Conservation (phyloP, 1,140 invertebrate genomes). For the Plodia interpunctella region DNA sequence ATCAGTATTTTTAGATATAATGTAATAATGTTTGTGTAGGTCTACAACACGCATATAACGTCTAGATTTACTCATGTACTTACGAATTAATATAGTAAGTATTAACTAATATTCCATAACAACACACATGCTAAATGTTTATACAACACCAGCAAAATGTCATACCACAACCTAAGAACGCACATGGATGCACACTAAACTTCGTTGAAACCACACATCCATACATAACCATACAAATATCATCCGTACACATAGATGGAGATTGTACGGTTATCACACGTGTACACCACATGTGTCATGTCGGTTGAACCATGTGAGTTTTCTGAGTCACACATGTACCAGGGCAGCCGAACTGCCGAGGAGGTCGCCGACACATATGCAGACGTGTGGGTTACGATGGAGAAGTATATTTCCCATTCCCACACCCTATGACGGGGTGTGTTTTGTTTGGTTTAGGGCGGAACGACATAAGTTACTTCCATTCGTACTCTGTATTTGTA, state of each 20-base stretch:
- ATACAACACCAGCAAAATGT: background rate
- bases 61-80: too few relatives aligned
- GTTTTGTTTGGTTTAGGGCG: too few relatives aligned
- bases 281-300: conserved; percentile 34
- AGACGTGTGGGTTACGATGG: conserved; percentile 18
- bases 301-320: conserved; percentile 61
- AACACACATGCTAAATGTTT: background rate
- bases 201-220: conserved; percentile 14
- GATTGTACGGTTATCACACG: conserved; percentile 17
- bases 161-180: background rate
- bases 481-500: too few relatives aligned
- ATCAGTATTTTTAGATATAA: too few relatives aligned
- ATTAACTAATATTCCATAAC: too few relatives aligned
- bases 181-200: conserved; percentile 1
- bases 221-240: conserved; percentile 16
- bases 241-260: conserved; percentile 13
- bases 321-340: conserved; percentile 62
- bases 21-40: too few relatives aligned
- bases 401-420: too few relatives aligned
- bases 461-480: too few relatives aligned
- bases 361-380: conserved; percentile 36
- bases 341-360: conserved; percentile 36
- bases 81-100: too few relatives aligned
- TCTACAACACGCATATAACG: too few relatives aligned
- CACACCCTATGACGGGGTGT: too few relatives aligned